Percentiles rank a stretch among this genome's conserved stretches.
Evolutionary conservation across 2,888 invertebrate genomes (phyloP).

Genomic region (Plebejus anna): DNA sequence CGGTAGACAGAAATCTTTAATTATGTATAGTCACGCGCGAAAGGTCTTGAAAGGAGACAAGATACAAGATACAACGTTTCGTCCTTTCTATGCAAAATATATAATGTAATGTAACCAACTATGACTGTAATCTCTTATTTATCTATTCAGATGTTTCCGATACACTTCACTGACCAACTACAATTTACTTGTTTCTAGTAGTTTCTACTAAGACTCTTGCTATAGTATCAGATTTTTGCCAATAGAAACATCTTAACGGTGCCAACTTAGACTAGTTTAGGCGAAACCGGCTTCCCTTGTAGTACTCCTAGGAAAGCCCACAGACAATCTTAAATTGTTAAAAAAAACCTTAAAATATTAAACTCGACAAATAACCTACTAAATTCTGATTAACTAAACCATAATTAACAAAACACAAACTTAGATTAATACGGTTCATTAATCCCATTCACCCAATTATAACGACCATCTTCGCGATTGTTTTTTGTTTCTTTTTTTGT

Average conservation of each 20-base stretch:
- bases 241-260: too few species aligned
- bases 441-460: conserved; percentile 11
- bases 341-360: background rate
- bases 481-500: background rate
- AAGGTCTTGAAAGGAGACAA: background rate
- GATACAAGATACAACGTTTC: too few species aligned
- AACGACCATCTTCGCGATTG: background rate
- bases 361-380: background rate
- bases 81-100: too few species aligned
- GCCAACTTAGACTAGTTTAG: too few species aligned
- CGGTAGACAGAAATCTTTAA: background rate
- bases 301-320: too few species aligned
- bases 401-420: background rate
- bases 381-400: background rate
- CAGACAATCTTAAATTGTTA: too few species aligned
- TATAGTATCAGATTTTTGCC: too few species aligned
- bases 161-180: too few species aligned
- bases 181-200: too few species aligned
- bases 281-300: too few species aligned
- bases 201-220: too few species aligned
- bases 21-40: background rate
- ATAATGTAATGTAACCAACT: background rate
- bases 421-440: background rate
- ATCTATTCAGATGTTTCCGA: too few species aligned
- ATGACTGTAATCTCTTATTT: background rate